Conservation (phyloP, 2,113 vertebrate genomes). For the Lepus americanus region DNA sequence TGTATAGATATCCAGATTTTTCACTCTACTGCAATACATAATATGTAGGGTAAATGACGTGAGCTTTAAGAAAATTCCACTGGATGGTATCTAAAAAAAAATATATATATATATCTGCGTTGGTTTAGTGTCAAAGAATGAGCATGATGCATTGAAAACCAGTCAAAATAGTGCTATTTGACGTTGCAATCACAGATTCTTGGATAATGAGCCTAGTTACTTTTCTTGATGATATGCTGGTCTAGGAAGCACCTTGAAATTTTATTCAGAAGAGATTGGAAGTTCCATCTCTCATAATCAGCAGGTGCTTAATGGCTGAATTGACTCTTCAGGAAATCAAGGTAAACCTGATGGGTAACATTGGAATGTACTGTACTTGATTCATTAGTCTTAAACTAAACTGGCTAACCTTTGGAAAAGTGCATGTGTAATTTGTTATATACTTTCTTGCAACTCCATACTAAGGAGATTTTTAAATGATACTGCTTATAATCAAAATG, state of each 20-base stretch:
- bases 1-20: not conserved
- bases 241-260: slow-evolving; percentile 58
- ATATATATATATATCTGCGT: not conserved
- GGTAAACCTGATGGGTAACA: slow-evolving; percentile 52
- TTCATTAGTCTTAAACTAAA: not conserved
- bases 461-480: not conserved
- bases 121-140: slow-evolving; percentile 26
- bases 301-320: slow-evolving; percentile 42
- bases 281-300: slow-evolving; percentile 68
- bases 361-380: not conserved
- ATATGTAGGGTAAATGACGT: slow-evolving; percentile 3
- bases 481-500: slow-evolving; percentile 34
- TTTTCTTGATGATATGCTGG: slow-evolving; percentile 69
- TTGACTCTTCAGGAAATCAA: slow-evolving; percentile 63
- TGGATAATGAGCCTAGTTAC: slow-evolving; percentile 73
- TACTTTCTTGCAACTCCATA: not conserved
- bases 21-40: slow-evolving; percentile 4
- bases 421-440: not conserved
- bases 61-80: slow-evolving; percentile 19
- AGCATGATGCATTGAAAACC: not conserved
- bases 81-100: not conserved
- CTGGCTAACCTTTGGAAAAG: slow-evolving; percentile 8
- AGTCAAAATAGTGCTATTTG: slow-evolving; percentile 74
- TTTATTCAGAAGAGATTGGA: slow-evolving; percentile 67
- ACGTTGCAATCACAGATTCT: slow-evolving; percentile 74